A percentile compares a stretch with the other conserved stretches of the same genome.
These are phyloP conservation scores for Miichthys miiuy DNA, from an alignment of 2,797 vertebrate genomes.

Conservation along the genomic window DNA sequence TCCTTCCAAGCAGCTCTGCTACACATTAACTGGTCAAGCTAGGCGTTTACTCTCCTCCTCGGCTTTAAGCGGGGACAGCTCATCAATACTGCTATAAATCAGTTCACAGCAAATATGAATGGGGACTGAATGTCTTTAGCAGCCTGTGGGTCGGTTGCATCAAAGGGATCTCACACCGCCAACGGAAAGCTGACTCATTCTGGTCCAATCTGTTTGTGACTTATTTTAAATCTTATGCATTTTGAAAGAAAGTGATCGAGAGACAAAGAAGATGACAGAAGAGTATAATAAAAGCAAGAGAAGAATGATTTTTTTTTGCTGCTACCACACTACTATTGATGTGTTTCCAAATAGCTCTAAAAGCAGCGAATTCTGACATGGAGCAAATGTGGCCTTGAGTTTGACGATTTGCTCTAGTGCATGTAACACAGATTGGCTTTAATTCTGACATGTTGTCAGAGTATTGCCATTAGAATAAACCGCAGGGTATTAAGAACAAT, in stretches of 20 bases:
- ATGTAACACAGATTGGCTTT: slow-evolving; percentile 52
- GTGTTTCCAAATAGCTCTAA: slow-evolving; percentile 59
- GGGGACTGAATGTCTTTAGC: slow-evolving; percentile 74
- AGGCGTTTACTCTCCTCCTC: slow-evolving; percentile 54
- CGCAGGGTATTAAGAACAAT: slow-evolving; percentile 69
- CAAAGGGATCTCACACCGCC: slow-evolving; percentile 63
- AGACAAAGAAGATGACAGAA: slow-evolving; percentile 29
- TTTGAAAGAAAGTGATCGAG: slow-evolving; percentile 49
- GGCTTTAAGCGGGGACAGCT: slow-evolving; percentile 63
- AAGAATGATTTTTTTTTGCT: slow-evolving; percentile 38
- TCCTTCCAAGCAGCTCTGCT: slow-evolving; percentile 69
- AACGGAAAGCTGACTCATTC: slow-evolving; percentile 79
- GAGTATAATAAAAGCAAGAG: slow-evolving; percentile 29
- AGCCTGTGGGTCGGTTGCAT: slow-evolving; percentile 54
- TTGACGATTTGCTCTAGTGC: slow-evolving; percentile 44
- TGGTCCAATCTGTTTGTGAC: slow-evolving; percentile 65
- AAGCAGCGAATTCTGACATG: slow-evolving; percentile 37
- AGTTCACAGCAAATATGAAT: slow-evolving; percentile 69
- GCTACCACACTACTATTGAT: slow-evolving; percentile 59
- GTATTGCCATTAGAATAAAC: slow-evolving; percentile 64
- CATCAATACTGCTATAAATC: slow-evolving; percentile 76
- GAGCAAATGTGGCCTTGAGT: slow-evolving; percentile 49
- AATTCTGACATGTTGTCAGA: slow-evolving; percentile 62
- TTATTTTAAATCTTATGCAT: slow-evolving; percentile 72
- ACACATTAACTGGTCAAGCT: slow-evolving; percentile 73